Base-by-base conservation (phyloP, 2,113 vertebrate genomes). In the Thunnus thynnus region DNA sequence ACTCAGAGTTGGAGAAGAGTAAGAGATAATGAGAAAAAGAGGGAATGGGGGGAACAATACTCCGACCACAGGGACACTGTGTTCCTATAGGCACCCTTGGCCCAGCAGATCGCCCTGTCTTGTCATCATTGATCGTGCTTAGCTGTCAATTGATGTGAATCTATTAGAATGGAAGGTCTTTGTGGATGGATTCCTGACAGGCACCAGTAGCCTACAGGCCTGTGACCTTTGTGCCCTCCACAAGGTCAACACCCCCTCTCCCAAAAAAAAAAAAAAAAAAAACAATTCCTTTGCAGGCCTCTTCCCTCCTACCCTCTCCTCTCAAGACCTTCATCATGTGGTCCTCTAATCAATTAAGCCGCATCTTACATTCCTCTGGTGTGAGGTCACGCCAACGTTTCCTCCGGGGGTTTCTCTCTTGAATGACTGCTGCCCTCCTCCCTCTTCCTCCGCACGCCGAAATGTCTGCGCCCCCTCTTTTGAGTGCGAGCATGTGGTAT, bases 321-420 rank as follows among this genome's bases (percentile, higher is more conserved):
- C 81, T 87, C 78, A 70, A 80, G 84, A 89, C 86, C 88, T 91
- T 89, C 92, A 91, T 93, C 95, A 94, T 91, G 90, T 94, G 93
- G 90, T 93, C 94, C 78, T 92, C 71, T 32, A 96, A 97, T 97
- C 90, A 93, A 97, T 96, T 95, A 95, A 95, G 80, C 86, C 22
- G 36, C 86, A 95, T 95, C 92, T 91, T 93, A 94, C 95, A 96
- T 97, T 97, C 95, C 89, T 95, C 56, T 65, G 84, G 82, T 88
- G 92, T 97, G 95, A 96, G 93, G 93, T 98, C 96, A 97, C 91
- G 95, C 95, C 94, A 67, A 27, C 64, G 57, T 90, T 90, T 93
- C 88, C 93, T 2, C 81, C 78, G 50, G 78, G 87, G 84, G 20
- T 47, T 84, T 90, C 72, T 83, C 27, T 74, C 55, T 61, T 78